phyloP scores from a whole-genome alignment of 2,113 vertebrate species.

The Macrotus californicus region DNA sequence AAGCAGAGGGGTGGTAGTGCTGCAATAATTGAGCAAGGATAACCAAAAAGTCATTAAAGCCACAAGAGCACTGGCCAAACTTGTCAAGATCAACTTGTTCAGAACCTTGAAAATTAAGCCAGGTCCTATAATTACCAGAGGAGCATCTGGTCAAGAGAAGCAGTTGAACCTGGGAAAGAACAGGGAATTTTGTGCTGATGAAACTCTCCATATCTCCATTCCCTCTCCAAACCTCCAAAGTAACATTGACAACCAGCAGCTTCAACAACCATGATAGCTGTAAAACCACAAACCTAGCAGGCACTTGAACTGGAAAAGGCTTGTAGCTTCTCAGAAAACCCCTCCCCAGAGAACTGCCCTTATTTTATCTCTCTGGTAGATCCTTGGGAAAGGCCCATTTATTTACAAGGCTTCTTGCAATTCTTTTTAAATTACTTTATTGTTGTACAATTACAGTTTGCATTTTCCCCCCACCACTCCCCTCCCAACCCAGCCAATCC shows the following conservation, averaged over 20 bases:
- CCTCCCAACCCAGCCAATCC: too few relatives aligned
- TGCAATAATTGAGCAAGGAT: not conserved
- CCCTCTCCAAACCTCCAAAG: not conserved
- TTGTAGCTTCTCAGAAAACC: not conserved
- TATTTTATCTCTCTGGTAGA: not conserved
- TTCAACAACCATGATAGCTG: not conserved
- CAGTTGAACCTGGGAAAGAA: not conserved
- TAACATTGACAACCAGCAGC: not conserved
- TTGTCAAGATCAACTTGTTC: not conserved
- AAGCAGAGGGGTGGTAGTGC: not conserved
- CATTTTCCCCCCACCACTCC: too few relatives aligned
- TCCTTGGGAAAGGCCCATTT: not conserved
- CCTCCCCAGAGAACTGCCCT: not conserved
- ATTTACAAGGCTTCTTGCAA: not conserved
- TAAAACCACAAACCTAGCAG: not conserved
- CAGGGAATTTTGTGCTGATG: not conserved
- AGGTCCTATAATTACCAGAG: not conserved
- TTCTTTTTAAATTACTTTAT: too few relatives aligned
- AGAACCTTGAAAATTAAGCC: not conserved
- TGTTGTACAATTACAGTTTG: too few relatives aligned
- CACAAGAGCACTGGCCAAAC: not conserved
- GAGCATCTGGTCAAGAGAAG: not conserved
- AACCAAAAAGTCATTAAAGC: not conserved
- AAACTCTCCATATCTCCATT: not conserved
- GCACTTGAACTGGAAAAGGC: not conserved